Evolutionary conservation across 2,888 invertebrate species (phyloP), one percentile per base, ranked within the genome.

Genomic region (Aradus depressus): DNA sequence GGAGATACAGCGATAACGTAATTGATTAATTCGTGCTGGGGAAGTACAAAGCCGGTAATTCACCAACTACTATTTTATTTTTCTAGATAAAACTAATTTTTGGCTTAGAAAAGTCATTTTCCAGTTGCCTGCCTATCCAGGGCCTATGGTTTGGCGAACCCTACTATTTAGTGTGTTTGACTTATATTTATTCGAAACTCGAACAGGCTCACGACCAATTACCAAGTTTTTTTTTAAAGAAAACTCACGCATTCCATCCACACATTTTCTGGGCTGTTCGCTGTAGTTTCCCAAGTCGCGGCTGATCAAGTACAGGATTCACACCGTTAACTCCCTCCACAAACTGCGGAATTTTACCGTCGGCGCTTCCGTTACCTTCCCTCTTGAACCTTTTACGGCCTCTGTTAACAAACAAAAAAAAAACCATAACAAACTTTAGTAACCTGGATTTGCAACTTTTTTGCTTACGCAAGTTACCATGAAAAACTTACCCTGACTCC

Each of bases 291-390:
- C 69, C 64, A 4, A 85, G 66, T 62, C 72, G 72, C 1, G 72
- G 71, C 55, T 74, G 78, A 4, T 81, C 78, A 2, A 74, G 71
- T 45, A 93, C 77, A 0, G 81, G 75, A 8, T 72, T 66, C 0
- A 95, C 90, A 0, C 88, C 88, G 0, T 77, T 72, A 0, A 95
- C 82, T 0, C 91, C 92, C 12, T 80, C 80, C 87, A 95, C 91
- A 66, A 96, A 96, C 3, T 70, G 67, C 0, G 82, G 77, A 65
- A 78, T 79, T 60, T 77, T 80, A 54, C 76, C 51, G 42, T 34
- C 49, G 23, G 39, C 34, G 21, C 26, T 8, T 41, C 21, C 42
- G 31, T 32, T 45, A 51, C 35, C 44, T 51, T 44, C 8, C 10
- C 19, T 32, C 25, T 34, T 35, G n/a, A 28, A 25, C 19, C 43